These are phyloP conservation scores for Triplophysa tibetana DNA, from an alignment of 2,113 vertebrate genomes.

Conservation along the genomic window DNA sequence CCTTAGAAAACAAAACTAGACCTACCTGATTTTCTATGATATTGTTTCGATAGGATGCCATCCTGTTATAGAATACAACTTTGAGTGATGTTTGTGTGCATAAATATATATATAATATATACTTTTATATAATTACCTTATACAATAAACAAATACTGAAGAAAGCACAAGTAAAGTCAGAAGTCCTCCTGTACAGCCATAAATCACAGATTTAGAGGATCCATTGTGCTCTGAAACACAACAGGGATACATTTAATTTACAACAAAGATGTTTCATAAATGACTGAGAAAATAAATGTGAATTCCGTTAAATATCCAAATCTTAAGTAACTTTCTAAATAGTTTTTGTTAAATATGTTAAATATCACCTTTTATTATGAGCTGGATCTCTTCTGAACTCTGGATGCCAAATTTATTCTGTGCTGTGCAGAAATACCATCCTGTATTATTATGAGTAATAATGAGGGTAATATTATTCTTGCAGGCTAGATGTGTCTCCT, in stretches of 20 bases:
- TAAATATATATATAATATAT: no score
- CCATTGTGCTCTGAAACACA: neutral
- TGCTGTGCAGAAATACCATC: slow-evolving; percentile 1
- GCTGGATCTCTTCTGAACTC: neutral
- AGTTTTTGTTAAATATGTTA: no score
- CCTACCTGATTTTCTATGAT: neutral
- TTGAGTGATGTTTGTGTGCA: neutral
- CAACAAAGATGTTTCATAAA: no score
- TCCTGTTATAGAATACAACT: neutral
- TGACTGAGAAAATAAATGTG: no score
- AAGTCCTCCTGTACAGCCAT: neutral
- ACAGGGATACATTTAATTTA: no score
- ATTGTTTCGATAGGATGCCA: neutral
- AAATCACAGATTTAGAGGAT: neutral
- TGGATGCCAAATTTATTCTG: neutral
- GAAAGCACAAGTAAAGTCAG: neutral
- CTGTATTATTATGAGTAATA: neutral
- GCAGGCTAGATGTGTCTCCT: neutral
- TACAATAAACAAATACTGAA: neutral
- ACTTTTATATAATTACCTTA: neutral
- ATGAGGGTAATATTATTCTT: neutral
- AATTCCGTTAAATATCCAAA: no score
- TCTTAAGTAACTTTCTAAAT: neutral
- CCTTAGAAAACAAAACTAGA: no score
- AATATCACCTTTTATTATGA: neutral